Evolutionary conservation across 2,113 vertebrate genomes (phyloP).

Genomic region (Varanus komodoensis): DNA sequence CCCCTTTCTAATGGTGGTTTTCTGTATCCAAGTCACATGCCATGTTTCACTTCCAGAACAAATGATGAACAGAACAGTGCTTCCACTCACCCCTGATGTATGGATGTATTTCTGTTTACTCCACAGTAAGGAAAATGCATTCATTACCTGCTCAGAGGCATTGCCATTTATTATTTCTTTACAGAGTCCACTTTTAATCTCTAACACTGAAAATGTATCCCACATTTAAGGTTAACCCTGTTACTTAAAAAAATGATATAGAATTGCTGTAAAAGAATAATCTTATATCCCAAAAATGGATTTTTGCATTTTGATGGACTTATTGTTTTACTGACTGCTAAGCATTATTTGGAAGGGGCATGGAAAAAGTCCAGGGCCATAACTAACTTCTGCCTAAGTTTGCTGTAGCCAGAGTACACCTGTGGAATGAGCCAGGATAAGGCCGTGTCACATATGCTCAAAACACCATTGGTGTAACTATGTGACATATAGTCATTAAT

Average conservation of each 20-base stretch:
- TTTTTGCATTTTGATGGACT: neutral
- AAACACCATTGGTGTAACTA: neutral
- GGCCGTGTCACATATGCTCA: neutral
- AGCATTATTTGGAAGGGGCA: neutral
- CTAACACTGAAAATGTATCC: neutral
- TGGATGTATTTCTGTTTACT: neutral
- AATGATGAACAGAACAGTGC: neutral
- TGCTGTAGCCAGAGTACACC: neutral
- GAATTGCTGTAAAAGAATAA: neutral
- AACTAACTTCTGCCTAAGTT: neutral
- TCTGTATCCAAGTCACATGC: neutral
- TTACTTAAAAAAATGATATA: neutral
- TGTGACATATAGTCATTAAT: neutral
- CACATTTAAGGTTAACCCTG: neutral
- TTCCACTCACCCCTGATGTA: neutral
- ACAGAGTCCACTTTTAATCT: neutral
- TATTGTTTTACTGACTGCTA: neutral
- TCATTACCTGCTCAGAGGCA: neutral
- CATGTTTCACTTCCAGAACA: neutral
- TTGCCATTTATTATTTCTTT: neutral
- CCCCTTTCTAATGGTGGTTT: neutral
- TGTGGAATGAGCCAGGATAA: neutral
- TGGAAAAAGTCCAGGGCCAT: neutral
- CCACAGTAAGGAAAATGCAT: neutral
- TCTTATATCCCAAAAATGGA: neutral